A percentile compares a stretch with the other conserved stretches of the same genome.
Conservation (phyloP, 2,113 vertebrate species). For the Sakesphorus luctuosus region DNA sequence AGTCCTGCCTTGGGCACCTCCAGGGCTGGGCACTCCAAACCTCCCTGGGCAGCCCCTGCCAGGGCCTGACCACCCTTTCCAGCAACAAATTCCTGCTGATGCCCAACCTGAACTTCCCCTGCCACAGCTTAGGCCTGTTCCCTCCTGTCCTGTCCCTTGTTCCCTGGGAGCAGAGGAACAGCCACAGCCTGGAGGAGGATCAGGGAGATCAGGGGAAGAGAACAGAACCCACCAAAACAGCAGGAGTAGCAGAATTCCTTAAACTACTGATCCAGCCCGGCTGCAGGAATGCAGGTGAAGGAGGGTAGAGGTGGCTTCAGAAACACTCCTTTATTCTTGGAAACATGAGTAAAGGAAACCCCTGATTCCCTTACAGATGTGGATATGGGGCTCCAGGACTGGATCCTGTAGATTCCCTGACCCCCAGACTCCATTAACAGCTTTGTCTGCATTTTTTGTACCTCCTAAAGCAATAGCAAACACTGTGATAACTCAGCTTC, state of each 20-base stretch:
- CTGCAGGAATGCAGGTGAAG: neutral
- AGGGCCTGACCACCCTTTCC: neutral
- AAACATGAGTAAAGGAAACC: neutral
- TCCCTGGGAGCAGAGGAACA: neutral
- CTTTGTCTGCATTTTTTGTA: accelerated
- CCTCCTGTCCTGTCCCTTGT: neutral
- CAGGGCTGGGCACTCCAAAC: no score
- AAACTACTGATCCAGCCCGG: neutral
- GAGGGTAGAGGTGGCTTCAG: neutral
- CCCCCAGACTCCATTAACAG: accelerated
- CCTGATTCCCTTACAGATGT: accelerated
- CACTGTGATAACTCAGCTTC: neutral
- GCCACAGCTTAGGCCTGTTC: neutral
- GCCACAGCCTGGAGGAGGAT: neutral
- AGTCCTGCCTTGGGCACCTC: no score
- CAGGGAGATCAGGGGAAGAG: neutral
- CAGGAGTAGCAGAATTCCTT: neutral
- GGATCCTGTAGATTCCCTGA: neutral
- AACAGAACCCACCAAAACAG: neutral
- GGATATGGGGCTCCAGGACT: accelerated
- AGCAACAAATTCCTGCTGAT: accelerated
- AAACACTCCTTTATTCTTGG: neutral
- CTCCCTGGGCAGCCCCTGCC: neutral
- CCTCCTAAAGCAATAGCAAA: neutral
- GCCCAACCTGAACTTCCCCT: neutral